Conservation (phyloP, 2,113 vertebrate species). For the Saguinus imperator region DNA sequence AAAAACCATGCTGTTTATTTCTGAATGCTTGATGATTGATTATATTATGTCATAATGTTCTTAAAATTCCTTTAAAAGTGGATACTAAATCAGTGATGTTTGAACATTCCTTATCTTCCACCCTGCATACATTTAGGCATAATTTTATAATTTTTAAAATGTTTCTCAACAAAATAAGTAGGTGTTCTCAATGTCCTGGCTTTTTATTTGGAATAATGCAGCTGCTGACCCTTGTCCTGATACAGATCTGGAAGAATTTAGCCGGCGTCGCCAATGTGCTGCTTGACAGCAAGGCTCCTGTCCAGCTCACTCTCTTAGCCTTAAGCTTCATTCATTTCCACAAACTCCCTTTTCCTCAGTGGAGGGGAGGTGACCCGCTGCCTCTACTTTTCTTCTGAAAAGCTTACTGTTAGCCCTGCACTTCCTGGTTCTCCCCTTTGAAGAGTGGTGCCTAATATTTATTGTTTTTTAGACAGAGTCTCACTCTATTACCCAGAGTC, state of each 20-base stretch:
- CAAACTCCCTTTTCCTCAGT: no score
- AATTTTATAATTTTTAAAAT: neutral
- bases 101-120: neutral
- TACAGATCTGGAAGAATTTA: neutral
- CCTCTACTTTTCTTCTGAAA: neutral
- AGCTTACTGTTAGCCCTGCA: no score
- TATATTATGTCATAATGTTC: neutral
- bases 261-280: neutral
- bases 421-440: neutral
- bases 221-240: neutral
- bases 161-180: neutral
- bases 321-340: neutral
- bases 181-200: neutral
- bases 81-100: neutral
- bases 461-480: no score
- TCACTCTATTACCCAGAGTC: no score
- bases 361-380: neutral
- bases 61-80: constrained; percentile 3
- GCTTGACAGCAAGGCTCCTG: fast-evolving
- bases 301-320: neutral
- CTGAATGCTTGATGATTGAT: neutral
- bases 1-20: neutral
- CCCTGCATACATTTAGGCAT: neutral
- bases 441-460: neutral
- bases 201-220: neutral